Base-by-base conservation (phyloP, 2,113 vertebrate genomes). In the Hippocampus guttulatus region DNA sequence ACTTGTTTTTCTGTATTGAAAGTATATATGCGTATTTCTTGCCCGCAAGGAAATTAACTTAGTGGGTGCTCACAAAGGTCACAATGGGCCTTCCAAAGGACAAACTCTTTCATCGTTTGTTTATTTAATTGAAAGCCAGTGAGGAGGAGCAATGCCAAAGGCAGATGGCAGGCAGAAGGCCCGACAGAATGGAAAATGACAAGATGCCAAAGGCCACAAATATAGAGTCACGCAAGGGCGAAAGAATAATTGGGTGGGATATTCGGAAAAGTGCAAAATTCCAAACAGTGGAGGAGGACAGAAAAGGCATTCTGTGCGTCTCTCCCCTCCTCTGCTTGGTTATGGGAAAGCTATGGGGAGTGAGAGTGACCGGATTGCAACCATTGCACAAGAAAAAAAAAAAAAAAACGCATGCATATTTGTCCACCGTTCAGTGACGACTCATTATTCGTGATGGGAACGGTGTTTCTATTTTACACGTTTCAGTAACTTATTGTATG, bases 81-180 rank as follows among this genome's bases (percentile, higher is more conserved):
- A 15, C 5, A 65, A 38, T 27, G 25, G 55, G 30, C 16, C 16
- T 64, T 75, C 2, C 40, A 21, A 63, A 30, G 57, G 61, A 40
- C 41, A 67, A 33, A 69, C 1, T n/a, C 64, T 73, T 33, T 11
- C 3, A 51, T 40, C 58, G 68, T 49, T 82, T 68, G 57, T 71
- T 66, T 11, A 79, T 80, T 71, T 61, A 11, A 41, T 12, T 62
- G 64, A 8, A 40, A 65, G 54, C 54, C 71, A 65, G 68, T 38
- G 64, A 66, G 63, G 67, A 75, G 80, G 77, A 83, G 73, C 71
- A 77, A 85, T 60, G 68, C 74, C 58, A 76, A 83, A 86, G 73
- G 68, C 80, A 83, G 83, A 75, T 27, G 57, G 43, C 27, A 18
- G 45, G 33, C 67, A 67, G 64, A 64, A 63, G 78, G 75, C 38